A percentile compares a stretch with the other conserved stretches of the same genome.
Conservation (phyloP, 2,113 vertebrate species). For the Seriola rivoliana region DNA sequence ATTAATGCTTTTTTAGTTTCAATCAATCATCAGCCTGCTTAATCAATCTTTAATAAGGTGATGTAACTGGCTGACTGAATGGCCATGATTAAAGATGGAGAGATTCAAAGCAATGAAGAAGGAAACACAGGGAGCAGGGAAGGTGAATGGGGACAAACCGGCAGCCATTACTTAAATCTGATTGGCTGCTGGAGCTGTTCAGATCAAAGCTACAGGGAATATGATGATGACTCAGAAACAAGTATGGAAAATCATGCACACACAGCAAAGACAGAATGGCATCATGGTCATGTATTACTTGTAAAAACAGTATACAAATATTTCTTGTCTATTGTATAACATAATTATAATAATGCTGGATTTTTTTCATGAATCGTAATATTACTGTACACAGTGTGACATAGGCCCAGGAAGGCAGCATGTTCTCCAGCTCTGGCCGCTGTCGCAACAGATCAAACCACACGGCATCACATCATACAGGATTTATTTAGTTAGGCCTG, state of each 20-base stretch:
- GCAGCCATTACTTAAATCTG: not conserved
- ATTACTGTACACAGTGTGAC: not conserved
- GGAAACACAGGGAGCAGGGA: not conserved
- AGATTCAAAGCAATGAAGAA: not conserved
- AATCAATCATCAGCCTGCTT: not conserved
- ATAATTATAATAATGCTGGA: no score
- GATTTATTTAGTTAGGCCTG: constrained; percentile 59
- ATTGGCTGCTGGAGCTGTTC: not conserved
- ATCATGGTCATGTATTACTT: no score
- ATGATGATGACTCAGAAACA: no score
- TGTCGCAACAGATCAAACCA: constrained; percentile 39
- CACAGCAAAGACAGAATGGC: no score
- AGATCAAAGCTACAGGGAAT: not conserved
- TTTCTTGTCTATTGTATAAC: no score
- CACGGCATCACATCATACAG: constrained; percentile 50
- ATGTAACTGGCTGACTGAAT: not conserved
- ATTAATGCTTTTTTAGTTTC: no score
- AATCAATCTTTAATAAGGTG: not conserved
- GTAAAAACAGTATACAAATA: no score
- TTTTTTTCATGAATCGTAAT: not conserved
- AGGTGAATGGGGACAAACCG: not conserved
- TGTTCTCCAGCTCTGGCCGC: constrained; percentile 14
- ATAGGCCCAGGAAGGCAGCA: not conserved
- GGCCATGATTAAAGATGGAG: not conserved
- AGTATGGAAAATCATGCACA: no score